Evolutionary conservation across 1,140 invertebrate genomes (phyloP), one percentile per base, ranked within the genome.

Genomic region (Drosophila micromelanica): DNA sequence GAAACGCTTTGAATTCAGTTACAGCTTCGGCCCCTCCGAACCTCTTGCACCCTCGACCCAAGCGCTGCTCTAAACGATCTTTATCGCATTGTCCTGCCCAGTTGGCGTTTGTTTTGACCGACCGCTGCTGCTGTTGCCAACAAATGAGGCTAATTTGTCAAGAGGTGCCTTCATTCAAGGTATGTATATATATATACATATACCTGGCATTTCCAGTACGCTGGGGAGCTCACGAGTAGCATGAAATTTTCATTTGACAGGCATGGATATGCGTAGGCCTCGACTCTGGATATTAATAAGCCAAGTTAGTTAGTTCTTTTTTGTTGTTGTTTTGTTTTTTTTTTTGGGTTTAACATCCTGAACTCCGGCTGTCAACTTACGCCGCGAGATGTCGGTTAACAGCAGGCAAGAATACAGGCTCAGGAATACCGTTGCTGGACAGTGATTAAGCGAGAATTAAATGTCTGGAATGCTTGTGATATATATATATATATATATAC

Each of bases 381-480:
- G 32, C 35, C 27, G 55, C 56, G 72, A 61, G 61, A 59, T 75
- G 77, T 78, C 68, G 38, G 49, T 11, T 15, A 75, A 78, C 55
- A 68, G 70, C 56, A 57, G 69, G 70, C 67, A 27, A 12, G n/a
- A 32, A 11, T 20, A 12, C 12, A 17, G 27, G 6, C 17, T 40
- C 76, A 63, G 78, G 55, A 89, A 72, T 76, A 84, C 84, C 84
- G 72, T 87, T 87, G 32, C 37, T 37, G 78, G 89, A 91, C 89
- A 91, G 80, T 91, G 89, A 91, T 91, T 91, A 91, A 91, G 89
- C 84, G 84, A 71, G 81, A 91, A 91, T 89, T 91, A 91, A 91
- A 89, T 84, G 87, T 73, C 78, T 67, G 73, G 73, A 76, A 81
- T 77, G 43, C 54, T 15, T 30, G 6, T 3, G 3, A 32, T 45